A percentile compares a stretch with the other conserved stretches of the same genome.
Evolutionary conservation across 2,888 invertebrate genomes (phyloP).

Genomic region (Polydesmus complanatus): DNA sequence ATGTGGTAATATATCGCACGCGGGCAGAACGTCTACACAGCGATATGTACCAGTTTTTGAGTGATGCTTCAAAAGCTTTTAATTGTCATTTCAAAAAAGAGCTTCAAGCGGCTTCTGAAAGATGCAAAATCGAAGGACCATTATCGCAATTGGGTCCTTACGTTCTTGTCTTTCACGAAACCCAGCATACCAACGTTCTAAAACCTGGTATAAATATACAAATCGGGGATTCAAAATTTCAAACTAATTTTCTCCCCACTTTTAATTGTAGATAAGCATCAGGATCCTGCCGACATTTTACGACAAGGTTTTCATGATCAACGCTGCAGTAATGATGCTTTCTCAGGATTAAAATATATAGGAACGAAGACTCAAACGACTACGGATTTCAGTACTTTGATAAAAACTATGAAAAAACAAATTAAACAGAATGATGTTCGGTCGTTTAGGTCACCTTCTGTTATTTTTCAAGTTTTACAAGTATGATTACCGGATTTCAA

Average conservation of each 20-base stretch:
- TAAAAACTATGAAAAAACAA: slow-evolving; percentile 44
- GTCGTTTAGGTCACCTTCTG: slow-evolving; percentile 49
- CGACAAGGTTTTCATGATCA: slow-evolving; percentile 44
- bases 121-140: slow-evolving; percentile 38
- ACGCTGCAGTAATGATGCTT: slow-evolving; percentile 51
- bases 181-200: slow-evolving; percentile 52
- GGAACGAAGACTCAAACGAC: slow-evolving; percentile 26
- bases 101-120: slow-evolving; percentile 28
- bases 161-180: slow-evolving; percentile 66
- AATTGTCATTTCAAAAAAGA: slow-evolving; percentile 50
- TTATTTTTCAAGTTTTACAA: slow-evolving; percentile 53
- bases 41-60: slow-evolving; percentile 62
- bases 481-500: slow-evolving; percentile 28
- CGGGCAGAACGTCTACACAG: slow-evolving; percentile 57
- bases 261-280: not conserved
- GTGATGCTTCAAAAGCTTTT: slow-evolving; percentile 59
- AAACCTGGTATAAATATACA: slow-evolving; percentile 36
- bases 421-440: slow-evolving; percentile 55
- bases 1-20: slow-evolving; percentile 62
- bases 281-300: not conserved
- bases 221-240: slow-evolving; percentile 16
- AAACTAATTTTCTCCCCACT: no score
- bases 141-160: slow-evolving; percentile 52
- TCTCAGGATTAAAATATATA: slow-evolving; percentile 46
- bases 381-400: slow-evolving; percentile 48